phyloP scores from a whole-genome alignment of 2,797 vertebrate species.

The Pseudochirops corinnae region DNA sequence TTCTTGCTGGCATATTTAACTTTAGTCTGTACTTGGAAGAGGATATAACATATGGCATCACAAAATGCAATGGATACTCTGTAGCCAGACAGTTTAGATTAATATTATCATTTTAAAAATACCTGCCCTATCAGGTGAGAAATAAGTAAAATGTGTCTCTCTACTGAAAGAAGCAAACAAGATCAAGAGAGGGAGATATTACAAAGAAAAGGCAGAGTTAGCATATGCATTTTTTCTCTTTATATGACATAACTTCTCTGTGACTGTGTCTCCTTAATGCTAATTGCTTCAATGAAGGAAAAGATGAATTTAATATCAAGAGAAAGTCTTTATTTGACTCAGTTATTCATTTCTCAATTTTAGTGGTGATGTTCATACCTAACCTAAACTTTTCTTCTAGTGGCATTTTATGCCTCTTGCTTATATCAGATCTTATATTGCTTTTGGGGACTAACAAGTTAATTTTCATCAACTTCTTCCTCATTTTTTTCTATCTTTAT shows the following conservation, averaged over 20 bases:
- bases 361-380: neutral
- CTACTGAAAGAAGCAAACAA: conserved; percentile 6
- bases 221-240: neutral
- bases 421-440: neutral
- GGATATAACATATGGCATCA: neutral
- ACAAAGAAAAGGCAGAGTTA: neutral
- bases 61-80: neutral
- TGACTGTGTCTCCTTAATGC: neutral
- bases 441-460: neutral
- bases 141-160: neutral
- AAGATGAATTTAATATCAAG: neutral
- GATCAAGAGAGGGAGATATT: neutral
- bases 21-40: neutral
- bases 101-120: neutral
- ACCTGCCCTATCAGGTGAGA: neutral
- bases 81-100: neutral
- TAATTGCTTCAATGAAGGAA: neutral
- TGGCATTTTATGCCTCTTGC: neutral
- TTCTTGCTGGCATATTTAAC: neutral
- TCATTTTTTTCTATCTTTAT: neutral
- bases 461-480: neutral
- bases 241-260: neutral
- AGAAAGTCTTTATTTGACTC: neutral
- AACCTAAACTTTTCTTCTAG: neutral
- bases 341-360: neutral